Percentiles rank a stretch among this genome's conserved stretches.
These are phyloP conservation scores for Oncopeltus fasciatus DNA, from an alignment of 1,140 invertebrate genomes.

Conservation along the genomic window DNA sequence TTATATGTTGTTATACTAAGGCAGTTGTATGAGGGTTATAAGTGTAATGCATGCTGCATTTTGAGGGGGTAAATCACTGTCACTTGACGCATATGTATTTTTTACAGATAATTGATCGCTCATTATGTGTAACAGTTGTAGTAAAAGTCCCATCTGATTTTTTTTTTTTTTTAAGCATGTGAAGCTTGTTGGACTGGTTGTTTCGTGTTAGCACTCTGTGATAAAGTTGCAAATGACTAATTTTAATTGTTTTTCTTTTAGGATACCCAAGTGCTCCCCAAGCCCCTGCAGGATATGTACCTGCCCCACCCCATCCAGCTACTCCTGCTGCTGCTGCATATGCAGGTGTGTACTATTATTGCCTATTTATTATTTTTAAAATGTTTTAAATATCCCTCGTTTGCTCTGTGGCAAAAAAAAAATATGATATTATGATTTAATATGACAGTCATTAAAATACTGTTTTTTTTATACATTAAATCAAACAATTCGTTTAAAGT, in stretches of 20 bases:
- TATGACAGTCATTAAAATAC: too few species aligned
- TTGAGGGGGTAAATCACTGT: neutral
- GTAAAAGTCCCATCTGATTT: constrained; percentile 13
- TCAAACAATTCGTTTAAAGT: too few species aligned
- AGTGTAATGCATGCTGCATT: constrained; percentile 5
- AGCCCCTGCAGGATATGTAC: constrained; percentile 37
- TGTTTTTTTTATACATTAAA: too few species aligned
- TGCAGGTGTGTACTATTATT: constrained; percentile 29
- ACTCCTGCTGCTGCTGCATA: constrained; percentile 11
- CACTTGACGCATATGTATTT: neutral
- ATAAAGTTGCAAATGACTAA: neutral
- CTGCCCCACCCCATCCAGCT: constrained; percentile 33
- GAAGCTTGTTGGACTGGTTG: constrained; percentile 13
- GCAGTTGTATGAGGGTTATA: neutral
- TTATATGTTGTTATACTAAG: too few species aligned
- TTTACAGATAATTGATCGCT: too few species aligned
- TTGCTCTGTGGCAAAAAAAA: too few species aligned
- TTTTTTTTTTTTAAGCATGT: constrained; percentile 9
- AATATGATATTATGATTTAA: too few species aligned
- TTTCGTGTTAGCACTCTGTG: neutral
- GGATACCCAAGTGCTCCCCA: constrained; percentile 37
- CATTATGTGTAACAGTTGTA: too few species aligned
- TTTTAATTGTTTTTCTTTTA: too few species aligned
- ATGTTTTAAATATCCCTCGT: too few species aligned
- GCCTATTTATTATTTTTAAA: too few species aligned